Percentiles rank a stretch among this genome's conserved stretches.
These are phyloP conservation scores for Phragmatobia fuliginosa DNA, from an alignment of 2,888 invertebrate species.

Conservation along the genomic window DNA sequence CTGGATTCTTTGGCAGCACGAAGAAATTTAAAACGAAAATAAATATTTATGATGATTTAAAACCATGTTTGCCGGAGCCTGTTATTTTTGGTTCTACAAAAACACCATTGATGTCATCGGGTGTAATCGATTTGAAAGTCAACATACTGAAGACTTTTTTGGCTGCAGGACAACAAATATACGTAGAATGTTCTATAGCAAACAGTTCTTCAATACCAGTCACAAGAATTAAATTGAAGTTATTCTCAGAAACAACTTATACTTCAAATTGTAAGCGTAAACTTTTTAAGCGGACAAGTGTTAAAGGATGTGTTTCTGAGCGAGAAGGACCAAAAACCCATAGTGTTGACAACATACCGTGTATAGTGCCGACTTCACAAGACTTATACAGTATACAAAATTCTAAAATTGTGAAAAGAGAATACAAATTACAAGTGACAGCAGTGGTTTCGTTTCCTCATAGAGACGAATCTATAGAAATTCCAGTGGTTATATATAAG, in stretches of 20 bases:
- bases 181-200: conserved; percentile 25
- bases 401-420: conserved; percentile 38
- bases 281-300: conserved; percentile 7
- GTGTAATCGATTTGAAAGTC: conserved; percentile 37
- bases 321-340: conserved; percentile 33
- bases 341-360: conserved; percentile 30
- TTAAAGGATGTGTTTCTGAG: conserved; percentile 14
- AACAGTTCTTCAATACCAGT: conserved; percentile 42
- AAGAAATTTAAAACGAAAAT: conserved; percentile 37
- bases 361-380: conserved; percentile 28
- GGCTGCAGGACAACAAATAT: conserved; percentile 16
- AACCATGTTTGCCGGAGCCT: conserved; percentile 25
- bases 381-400: conserved; percentile 43
- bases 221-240: conserved; percentile 36
- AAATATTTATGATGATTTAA: conserved; percentile 37
- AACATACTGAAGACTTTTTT: conserved; percentile 31
- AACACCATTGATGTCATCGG: conserved; percentile 38
- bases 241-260: conserved; percentile 36
- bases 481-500: conserved; percentile 47
- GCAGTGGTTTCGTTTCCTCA: conserved; percentile 47
- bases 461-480: conserved; percentile 38
- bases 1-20: conserved; percentile 10
- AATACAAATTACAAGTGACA: conserved; percentile 45
- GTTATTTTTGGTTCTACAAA: conserved; percentile 37
- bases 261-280: conserved; percentile 33